phyloP scores from a whole-genome alignment of 2,888 invertebrate species.

The Chymomyza caudatula region DNA sequence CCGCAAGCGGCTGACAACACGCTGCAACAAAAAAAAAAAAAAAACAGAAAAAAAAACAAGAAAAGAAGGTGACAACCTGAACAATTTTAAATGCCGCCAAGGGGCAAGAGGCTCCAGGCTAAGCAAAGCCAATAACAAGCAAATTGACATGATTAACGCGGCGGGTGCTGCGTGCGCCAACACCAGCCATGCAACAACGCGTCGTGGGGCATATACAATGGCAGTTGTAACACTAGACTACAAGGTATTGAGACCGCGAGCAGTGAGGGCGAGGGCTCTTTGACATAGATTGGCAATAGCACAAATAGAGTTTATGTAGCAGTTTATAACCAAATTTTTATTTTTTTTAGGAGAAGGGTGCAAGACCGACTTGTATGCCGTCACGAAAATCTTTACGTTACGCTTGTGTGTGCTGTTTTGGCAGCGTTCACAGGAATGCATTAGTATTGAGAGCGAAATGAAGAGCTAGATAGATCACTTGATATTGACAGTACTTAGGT shows the following conservation, averaged over 20 bases:
- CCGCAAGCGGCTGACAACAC: not conserved
- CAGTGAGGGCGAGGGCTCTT: not conserved
- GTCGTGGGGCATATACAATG: not conserved
- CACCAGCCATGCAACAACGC: not conserved
- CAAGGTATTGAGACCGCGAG: not conserved
- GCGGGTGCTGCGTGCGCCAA: constrained; percentile 37
- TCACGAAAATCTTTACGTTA: too few relatives aligned
- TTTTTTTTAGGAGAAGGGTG: too few relatives aligned
- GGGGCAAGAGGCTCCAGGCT: not conserved
- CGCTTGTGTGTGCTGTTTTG: too few relatives aligned
- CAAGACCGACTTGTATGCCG: too few relatives aligned
- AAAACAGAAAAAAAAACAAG: not conserved
- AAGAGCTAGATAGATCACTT: too few relatives aligned
- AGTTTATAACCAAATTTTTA: too few relatives aligned
- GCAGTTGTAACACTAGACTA: not conserved
- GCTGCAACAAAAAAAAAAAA: not conserved
- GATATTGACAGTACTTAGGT: too few relatives aligned
- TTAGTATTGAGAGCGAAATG: too few relatives aligned
- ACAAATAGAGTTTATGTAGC: too few relatives aligned
- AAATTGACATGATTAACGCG: constrained; percentile 59
- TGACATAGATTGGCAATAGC: not conserved
- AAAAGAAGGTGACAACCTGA: constrained; percentile 2
- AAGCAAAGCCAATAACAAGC: constrained; percentile 45
- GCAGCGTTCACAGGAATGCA: too few relatives aligned
- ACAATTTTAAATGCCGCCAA: constrained; percentile 9